These are phyloP conservation scores for Oreochromis niloticus DNA, from an alignment of 2,113 vertebrate species.

Conservation along the genomic window DNA sequence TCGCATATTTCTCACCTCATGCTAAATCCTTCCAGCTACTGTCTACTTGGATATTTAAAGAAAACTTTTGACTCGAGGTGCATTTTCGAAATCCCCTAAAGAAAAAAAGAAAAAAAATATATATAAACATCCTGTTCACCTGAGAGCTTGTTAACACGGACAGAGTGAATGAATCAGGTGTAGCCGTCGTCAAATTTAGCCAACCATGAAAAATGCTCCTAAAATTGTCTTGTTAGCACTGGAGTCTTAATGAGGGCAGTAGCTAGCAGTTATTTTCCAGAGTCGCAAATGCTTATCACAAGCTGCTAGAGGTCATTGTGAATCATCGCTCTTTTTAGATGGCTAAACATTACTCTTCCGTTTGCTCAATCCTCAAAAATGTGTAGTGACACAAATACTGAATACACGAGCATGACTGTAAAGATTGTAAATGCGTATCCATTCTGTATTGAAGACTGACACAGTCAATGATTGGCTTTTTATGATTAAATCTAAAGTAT, in stretches of 20 bases:
- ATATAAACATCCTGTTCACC: not conserved
- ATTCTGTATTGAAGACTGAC: not conserved
- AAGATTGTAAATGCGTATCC: not conserved
- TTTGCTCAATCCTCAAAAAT: not conserved
- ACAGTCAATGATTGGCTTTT: not conserved
- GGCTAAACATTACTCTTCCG: not conserved
- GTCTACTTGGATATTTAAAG: not conserved
- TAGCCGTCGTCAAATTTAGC: not conserved
- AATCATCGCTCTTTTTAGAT: not conserved
- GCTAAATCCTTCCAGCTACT: not conserved
- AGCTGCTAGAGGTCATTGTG: conserved; percentile 2
- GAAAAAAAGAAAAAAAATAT: not conserved
- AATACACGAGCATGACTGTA: not conserved
- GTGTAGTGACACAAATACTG: not conserved
- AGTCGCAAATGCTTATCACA: not conserved
- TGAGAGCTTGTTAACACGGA: not conserved
- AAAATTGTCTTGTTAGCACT: not conserved
- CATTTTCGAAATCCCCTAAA: not conserved
- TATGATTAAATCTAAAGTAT: not conserved
- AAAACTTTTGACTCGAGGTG: not conserved
- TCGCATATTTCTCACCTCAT: not conserved
- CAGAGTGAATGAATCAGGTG: not conserved
- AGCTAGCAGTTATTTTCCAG: not conserved
- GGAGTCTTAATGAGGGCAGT: not conserved
- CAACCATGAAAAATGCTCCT: not conserved